phyloP scores from a whole-genome alignment of 2,888 invertebrate genomes.

The Macaria liturata region DNA sequence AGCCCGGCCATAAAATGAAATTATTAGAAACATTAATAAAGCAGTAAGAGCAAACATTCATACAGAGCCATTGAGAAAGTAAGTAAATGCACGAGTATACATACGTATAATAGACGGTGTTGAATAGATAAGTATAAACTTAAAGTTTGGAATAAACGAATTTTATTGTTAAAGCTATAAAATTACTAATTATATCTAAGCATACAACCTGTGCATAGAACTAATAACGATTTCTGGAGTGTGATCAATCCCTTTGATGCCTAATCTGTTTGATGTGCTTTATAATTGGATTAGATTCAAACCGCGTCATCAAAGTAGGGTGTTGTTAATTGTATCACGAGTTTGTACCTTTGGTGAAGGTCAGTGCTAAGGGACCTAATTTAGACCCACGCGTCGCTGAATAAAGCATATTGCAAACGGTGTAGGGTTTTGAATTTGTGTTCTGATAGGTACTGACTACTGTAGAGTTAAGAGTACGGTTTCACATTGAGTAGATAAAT shows the following conservation, averaged over 20 bases:
- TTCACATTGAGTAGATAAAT: too few species aligned
- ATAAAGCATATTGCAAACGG: constrained; percentile 7
- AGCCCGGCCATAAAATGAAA: constrained; percentile 19
- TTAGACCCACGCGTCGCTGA: constrained; percentile 9
- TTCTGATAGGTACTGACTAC: too few species aligned
- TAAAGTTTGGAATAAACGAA: too few species aligned
- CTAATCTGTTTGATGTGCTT: constrained; percentile 28
- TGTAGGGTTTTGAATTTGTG: background rate
- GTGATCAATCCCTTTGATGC: constrained; percentile 30
- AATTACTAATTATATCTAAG: too few species aligned
- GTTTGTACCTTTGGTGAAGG: constrained; percentile 7
- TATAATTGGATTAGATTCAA: constrained; percentile 30
- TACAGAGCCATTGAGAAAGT: too few species aligned
- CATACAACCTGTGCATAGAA: background rate
- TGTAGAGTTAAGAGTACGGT: too few species aligned
- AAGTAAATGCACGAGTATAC: too few species aligned
- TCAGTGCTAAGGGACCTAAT: constrained; percentile 9
- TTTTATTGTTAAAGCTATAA: too few species aligned
- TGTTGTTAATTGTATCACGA: constrained; percentile 21
- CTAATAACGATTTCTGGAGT: constrained; percentile 6
- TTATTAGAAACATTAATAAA: constrained; percentile 7
- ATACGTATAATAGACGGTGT: too few species aligned
- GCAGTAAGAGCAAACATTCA: constrained; percentile 6
- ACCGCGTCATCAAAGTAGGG: constrained; percentile 27
- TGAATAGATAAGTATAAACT: too few species aligned